Percentiles rank a stretch among this genome's conserved stretches.
These are phyloP conservation scores for Eucidaris tribuloides DNA, from an alignment of 35 echinoderm and acorn worm species.

Conservation along the genomic window DNA sequence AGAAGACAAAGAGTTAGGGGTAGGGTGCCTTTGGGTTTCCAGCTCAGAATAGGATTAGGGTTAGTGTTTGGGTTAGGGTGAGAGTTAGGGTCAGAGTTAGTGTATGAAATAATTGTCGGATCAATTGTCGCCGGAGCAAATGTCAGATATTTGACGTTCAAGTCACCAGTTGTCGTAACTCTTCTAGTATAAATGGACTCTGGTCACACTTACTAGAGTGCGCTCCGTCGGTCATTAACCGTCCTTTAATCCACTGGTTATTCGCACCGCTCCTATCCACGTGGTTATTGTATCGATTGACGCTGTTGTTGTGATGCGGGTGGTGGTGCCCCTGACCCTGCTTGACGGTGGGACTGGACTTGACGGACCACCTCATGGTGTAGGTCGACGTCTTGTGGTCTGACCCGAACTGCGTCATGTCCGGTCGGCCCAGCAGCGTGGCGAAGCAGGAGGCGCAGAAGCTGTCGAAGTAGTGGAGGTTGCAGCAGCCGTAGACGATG, in stretches of 20 bases:
- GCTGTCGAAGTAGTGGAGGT: slow-evolving; percentile 64
- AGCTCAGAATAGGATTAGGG: no score
- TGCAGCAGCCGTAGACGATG: slow-evolving; percentile 82
- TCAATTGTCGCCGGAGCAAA: no score
- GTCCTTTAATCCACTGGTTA: slow-evolving; percentile 28
- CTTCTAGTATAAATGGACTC: no score
- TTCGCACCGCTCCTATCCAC: not conserved
- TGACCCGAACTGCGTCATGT: not conserved
- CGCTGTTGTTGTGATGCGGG: slow-evolving; percentile 23
- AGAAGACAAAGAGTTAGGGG: no score
- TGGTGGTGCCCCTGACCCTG: slow-evolving; percentile 8
- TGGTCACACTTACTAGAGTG: not conserved
- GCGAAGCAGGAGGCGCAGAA: slow-evolving; percentile 33
- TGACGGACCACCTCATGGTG: slow-evolving; percentile 29
- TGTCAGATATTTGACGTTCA: no score
- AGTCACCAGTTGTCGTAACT: no score
- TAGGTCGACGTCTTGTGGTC: slow-evolving; percentile 67
- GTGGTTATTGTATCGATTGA: not conserved
- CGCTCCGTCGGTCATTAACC: not conserved
- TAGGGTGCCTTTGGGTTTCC: no score
- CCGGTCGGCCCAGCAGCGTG: slow-evolving; percentile 6
- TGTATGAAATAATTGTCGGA: no score
- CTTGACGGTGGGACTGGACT: slow-evolving; percentile 14
- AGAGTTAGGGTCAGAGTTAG: no score
- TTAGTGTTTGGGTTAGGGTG: no score